Evolutionary conservation across 2,797 vertebrate genomes (phyloP).

Genomic region (Danio choprae): DNA sequence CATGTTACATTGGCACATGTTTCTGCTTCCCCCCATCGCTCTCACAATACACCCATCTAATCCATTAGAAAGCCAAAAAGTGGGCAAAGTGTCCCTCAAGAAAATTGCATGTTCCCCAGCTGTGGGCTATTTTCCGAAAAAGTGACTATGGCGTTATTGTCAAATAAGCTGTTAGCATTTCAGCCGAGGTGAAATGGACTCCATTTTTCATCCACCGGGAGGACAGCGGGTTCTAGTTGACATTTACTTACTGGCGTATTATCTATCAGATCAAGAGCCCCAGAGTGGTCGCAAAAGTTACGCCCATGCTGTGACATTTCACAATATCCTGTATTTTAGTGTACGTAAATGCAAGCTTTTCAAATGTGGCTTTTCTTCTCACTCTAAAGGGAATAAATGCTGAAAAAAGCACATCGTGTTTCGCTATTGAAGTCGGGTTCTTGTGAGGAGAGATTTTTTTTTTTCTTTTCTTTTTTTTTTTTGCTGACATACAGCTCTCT

Average conservation of each 20-base stretch:
- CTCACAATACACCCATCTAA: conserved; percentile 27
- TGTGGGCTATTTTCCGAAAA: conserved; percentile 66
- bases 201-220: conserved; percentile 58
- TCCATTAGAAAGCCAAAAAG: conserved; percentile 1
- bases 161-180: conserved; percentile 73
- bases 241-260: conserved; percentile 64
- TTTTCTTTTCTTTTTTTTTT: background rate
- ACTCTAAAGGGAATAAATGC: conserved; percentile 13
- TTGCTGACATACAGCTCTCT: conserved; percentile 12
- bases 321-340: conserved; percentile 28
- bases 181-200: conserved; percentile 67
- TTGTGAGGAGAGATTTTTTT: conserved; percentile 1
- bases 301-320: conserved; percentile 52
- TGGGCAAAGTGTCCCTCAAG: conserved; percentile 42
- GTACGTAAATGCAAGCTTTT: conserved; percentile 32
- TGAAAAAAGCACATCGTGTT: conserved; percentile 5
- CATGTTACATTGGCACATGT: conserved; percentile 23
- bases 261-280: conserved; percentile 55
- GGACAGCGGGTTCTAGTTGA: conserved; percentile 59
- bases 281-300: conserved; percentile 54
- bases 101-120: conserved; percentile 55
- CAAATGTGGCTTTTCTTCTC: conserved; percentile 13
- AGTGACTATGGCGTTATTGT: conserved; percentile 71
- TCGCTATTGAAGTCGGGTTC: background rate
- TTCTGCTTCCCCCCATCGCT: conserved; percentile 27